These are phyloP conservation scores for Mesodorylaimus sp. DNA, from an alignment of 2,888 invertebrate species.

Conservation along the genomic window DNA sequence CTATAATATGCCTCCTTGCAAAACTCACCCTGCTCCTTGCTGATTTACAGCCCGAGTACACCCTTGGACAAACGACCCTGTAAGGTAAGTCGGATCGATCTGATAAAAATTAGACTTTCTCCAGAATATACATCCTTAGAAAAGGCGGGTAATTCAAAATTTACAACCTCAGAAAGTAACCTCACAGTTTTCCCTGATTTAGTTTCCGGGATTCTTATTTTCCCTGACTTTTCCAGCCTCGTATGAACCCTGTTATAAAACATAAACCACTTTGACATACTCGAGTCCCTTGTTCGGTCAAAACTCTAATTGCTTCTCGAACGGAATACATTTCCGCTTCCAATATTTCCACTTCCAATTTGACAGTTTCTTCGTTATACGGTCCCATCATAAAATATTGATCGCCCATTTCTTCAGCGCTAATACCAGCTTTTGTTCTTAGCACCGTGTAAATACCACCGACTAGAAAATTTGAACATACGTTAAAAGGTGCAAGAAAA, in stretches of 20 bases:
- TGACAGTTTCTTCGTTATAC: constrained; percentile 76
- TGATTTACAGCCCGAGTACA: neutral
- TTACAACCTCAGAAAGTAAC: too few species aligned
- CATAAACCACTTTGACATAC: constrained; percentile 39
- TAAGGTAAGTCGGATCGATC: too few species aligned
- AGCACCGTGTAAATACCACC: constrained; percentile 99
- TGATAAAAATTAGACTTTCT: too few species aligned
- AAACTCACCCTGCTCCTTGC: neutral
- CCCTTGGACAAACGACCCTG: too few species aligned
- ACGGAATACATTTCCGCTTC: constrained; percentile 50
- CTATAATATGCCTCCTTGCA: constrained; percentile 32
- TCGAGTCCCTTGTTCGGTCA: constrained; percentile 70
- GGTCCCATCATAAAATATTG: constrained; percentile 86
- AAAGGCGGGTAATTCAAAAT: too few species aligned
- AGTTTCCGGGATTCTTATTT: too few species aligned
- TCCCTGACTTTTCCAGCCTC: too few species aligned
- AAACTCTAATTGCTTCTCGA: constrained; percentile 51
- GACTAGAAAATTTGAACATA: constrained; percentile 45
- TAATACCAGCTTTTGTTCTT: constrained; percentile 84
- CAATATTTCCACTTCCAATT: constrained; percentile 82
- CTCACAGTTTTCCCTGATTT: too few species aligned
- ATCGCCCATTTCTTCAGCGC: constrained; percentile 92
- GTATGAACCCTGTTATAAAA: too few species aligned
- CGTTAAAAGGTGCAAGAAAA: too few species aligned
- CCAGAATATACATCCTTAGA: too few species aligned